Base-by-base conservation (phyloP, 2,888 invertebrate genomes). In the Ormia ochracea region DNA sequence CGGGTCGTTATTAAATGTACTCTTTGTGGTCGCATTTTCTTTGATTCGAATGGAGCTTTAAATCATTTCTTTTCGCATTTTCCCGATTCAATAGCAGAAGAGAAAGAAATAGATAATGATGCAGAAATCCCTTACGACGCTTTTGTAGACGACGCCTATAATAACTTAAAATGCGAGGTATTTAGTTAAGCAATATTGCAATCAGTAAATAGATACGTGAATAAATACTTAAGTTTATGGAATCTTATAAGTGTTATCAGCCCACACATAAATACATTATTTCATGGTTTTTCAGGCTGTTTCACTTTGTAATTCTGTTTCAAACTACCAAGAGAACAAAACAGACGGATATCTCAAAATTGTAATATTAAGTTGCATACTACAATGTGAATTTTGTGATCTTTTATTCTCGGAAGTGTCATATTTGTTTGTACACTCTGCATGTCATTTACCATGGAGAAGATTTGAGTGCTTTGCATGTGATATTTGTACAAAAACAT, bases 301-400 rank as follows among this genome's bases (percentile, higher is more conserved):
- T 38, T 26, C 19, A 12, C 12, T 41, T 28, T 69, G 41, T n/a
- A 63, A 66, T 48, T 14, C 38, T 7, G 14, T 45, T 68, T 23
- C 69, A 79, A 73, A n/a, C 38, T 33, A 72, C 3, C 66, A 83
- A 2, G 83, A 84, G 1, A 82, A 83, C 2, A 84, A 84, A 50
- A 52, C 82, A 4, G 73, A 68, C 1, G 52, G 78, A 5, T 83
- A 84, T 43, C 68, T 86, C 2, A 86, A 87, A 78, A 82, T 88
- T 82, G 82, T 87, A 1, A 84, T 89, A 2, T 65, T 89, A 12
- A 84, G 84, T 59, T 87, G 87, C 31, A 85, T 92, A 4, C 86
- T 92, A 31, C 92, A 93, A 84, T 93, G 93, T 80, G 93, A 93
- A 85, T 93, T 91, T 83, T 93, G 93, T 83, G 92, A 92, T 82